These are phyloP conservation scores for Sinosuthora webbiana DNA, from an alignment of 2,113 vertebrate genomes.

Conservation along the genomic window DNA sequence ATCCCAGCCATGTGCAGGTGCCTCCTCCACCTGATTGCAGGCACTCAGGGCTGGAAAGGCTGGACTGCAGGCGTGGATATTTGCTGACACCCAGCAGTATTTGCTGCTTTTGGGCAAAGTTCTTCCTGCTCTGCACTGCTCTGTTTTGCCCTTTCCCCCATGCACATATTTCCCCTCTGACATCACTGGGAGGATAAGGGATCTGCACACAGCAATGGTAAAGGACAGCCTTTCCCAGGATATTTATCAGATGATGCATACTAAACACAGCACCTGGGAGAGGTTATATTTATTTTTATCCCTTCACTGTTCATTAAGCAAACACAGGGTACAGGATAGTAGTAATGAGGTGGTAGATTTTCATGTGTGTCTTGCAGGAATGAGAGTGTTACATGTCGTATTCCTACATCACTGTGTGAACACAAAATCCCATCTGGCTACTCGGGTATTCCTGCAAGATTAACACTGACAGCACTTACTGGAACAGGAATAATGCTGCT, in stretches of 20 bases:
- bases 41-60: neutral
- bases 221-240: neutral
- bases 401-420: neutral
- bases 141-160: constrained; percentile 13
- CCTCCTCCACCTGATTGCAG: neutral
- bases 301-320: neutral
- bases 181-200: constrained; percentile 2
- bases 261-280: neutral
- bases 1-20: accelerated
- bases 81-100: neutral
- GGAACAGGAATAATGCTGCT: neutral
- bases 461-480: neutral
- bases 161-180: constrained; percentile 12
- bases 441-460: neutral
- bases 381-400: accelerated
- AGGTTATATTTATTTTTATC: neutral
- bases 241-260: neutral
- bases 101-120: neutral
- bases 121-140: neutral
- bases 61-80: neutral
- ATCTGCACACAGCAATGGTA: neutral
- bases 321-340: neutral
- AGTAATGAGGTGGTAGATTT: neutral
- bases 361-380: neutral
- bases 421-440: accelerated